These are phyloP conservation scores for Eristalis pertinax DNA, from an alignment of 2,888 invertebrate species.

Conservation along the genomic window DNA sequence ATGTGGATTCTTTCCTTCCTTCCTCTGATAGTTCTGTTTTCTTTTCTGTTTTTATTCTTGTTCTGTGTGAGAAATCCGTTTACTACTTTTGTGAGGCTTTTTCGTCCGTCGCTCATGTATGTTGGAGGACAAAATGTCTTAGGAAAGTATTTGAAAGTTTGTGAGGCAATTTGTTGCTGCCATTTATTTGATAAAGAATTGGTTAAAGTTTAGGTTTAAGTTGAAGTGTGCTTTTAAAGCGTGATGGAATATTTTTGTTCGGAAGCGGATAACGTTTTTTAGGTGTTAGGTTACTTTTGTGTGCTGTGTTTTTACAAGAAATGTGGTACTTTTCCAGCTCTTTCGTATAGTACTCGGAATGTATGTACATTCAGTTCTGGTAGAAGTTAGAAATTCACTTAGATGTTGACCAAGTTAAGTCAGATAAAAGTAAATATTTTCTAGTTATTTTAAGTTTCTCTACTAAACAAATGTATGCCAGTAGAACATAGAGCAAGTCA, in stretches of 20 bases:
- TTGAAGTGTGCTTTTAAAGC: conserved; percentile 28
- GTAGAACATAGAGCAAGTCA: too few species aligned
- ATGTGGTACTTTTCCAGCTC: too few species aligned
- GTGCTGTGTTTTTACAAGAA: not conserved
- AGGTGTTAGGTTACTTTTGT: not conserved
- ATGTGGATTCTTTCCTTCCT: not conserved
- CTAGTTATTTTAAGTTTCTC: too few species aligned
- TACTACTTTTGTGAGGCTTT: not conserved
- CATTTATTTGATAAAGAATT: conserved; percentile 44
- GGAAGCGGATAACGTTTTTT: conserved; percentile 10
- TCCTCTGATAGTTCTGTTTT: conserved; percentile 1
- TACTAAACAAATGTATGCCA: too few species aligned
- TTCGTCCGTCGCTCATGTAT: not conserved
- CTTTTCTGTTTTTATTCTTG: not conserved
- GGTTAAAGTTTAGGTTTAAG: conserved; percentile 17
- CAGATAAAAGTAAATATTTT: too few species aligned
- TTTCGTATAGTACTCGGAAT: too few species aligned
- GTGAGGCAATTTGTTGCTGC: conserved; percentile 16
- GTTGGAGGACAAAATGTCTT: not conserved
- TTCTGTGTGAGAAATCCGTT: not conserved
- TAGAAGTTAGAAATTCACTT: too few species aligned
- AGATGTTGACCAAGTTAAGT: too few species aligned
- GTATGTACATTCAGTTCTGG: too few species aligned
- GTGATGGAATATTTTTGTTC: conserved; percentile 11
- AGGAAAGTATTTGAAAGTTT: conserved; percentile 19